Evolutionary conservation across 2,113 vertebrate genomes (phyloP), one percentile per base, ranked within the genome.

Genomic region (Dipodomys spectabilis): DNA sequence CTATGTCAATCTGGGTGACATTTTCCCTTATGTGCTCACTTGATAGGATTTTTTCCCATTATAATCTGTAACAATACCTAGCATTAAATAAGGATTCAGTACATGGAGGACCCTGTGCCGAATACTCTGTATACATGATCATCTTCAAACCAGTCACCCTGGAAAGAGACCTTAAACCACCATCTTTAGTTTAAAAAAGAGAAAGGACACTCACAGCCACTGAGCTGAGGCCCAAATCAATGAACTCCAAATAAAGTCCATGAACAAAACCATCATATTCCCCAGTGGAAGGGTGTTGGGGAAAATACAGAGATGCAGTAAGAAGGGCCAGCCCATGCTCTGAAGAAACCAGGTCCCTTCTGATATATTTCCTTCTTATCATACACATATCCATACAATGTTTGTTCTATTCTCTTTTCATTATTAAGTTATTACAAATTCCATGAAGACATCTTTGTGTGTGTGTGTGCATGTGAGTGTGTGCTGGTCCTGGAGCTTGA

Each of bases 401-500:
- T 93, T 82, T 62, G 6, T 92, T 92, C n/a, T 16, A 72, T 9
- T 62, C 4, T 32, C 30, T 88, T 49, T 39, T 93, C 27, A 82
- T 88, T n/a, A 60, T 4, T 69, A 32, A 94, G 9, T 77, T 91
- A 64, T 45, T 91, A 93, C 12, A 89, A 88, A 89, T 81, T 81
- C 44, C 88, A 20, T 53, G 28, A 62, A 92, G 84, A 68, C 45
- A 82, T 27, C 12, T 53, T 9, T 53, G 49, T 53, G 49, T 53
- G 49, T 49, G 49, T 53, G 49, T 53, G 49, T 53, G 49, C 12
- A 13, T 53, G 49, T 53, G 49, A 2, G 49, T 53, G 49, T 53
- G 49, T 53, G 49, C 12, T 53, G 49, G 49, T 53, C 49, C 49
- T 53, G 49, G 49, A 13, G 12, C 49, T 53, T 53, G 49, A 53